phyloP scores from a whole-genome alignment of 23 tunicate species.

The Styela clava region DNA sequence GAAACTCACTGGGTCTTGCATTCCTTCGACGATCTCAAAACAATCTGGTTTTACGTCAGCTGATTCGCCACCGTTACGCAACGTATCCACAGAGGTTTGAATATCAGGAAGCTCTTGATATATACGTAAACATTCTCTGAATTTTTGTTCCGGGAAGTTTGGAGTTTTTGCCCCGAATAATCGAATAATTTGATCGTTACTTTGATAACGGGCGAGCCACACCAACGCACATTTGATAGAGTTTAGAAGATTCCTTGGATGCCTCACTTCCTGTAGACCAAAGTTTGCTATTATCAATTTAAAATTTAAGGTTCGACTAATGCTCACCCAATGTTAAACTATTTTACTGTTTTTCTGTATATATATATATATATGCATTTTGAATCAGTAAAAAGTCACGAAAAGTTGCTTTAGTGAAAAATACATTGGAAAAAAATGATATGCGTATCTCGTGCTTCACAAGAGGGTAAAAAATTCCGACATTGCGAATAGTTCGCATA shows the following conservation, averaged over 20 bases:
- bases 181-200: not conserved
- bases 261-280: not conserved
- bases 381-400: not conserved
- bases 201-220: not conserved
- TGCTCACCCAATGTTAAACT: not conserved
- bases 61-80: not conserved
- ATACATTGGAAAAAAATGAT: not conserved
- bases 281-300: not conserved
- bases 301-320: not conserved
- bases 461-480: too few species aligned
- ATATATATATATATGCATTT: not conserved
- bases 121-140: not conserved
- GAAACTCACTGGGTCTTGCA: not conserved
- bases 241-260: not conserved
- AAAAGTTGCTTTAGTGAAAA: too few species aligned
- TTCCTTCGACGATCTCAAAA: not conserved
- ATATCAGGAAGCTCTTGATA: not conserved
- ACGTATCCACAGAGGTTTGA: not conserved
- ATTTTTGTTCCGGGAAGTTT: not conserved
- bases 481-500: too few species aligned
- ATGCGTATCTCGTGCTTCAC: too few species aligned
- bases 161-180: not conserved
- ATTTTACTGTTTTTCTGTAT: too few species aligned
- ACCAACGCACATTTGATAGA: not conserved
- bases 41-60: not conserved